These are phyloP conservation scores for Aphelocoma coerulescens DNA, from an alignment of 2,113 vertebrate species.

Conservation along the genomic window DNA sequence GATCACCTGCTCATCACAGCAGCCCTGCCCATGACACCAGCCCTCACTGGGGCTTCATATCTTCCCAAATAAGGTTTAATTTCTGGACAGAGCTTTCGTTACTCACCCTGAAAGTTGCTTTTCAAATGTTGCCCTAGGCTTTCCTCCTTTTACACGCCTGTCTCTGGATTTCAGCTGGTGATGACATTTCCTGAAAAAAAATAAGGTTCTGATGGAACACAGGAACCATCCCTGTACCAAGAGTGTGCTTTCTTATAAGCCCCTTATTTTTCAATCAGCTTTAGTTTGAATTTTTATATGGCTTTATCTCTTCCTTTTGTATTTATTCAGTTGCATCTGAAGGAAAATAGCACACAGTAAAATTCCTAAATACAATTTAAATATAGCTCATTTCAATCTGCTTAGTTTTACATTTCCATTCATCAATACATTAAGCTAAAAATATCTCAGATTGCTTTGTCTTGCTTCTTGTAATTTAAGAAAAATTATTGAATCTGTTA, in stretches of 20 bases:
- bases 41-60: neutral
- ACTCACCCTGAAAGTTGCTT: neutral
- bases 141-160: neutral
- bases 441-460: neutral
- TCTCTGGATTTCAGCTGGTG: neutral
- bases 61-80: neutral
- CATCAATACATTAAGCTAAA: neutral
- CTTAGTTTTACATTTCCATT: neutral
- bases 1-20: neutral
- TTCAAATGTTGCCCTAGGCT: neutral
- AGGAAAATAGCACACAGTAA: neutral
- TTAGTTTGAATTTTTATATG: neutral
- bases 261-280: slow-evolving; percentile 15
- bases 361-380: slow-evolving; percentile 19
- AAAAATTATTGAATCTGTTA: neutral
- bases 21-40: neutral
- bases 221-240: neutral
- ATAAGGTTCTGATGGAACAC: neutral
- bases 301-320: slow-evolving; percentile 10
- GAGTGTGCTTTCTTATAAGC: neutral
- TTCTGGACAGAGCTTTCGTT: neutral
- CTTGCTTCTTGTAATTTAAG: neutral
- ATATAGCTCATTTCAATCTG: neutral
- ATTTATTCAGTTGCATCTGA: slow-evolving; percentile 21
- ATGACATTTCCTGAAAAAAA: neutral